These are phyloP conservation scores for Stenurella melanura DNA, from an alignment of 2,888 invertebrate genomes.

Conservation along the genomic window DNA sequence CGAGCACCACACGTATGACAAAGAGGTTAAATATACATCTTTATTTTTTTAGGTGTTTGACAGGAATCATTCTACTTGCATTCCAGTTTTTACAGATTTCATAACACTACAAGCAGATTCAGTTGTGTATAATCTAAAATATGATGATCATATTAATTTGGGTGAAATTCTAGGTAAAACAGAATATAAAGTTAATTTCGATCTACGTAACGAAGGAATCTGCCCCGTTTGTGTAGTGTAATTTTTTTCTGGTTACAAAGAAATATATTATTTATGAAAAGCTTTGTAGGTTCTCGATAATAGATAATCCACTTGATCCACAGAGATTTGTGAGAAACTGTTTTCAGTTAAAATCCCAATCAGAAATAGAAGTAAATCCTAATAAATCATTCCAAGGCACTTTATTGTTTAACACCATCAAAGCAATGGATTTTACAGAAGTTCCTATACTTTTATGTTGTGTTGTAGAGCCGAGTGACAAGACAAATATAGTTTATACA, in stretches of 20 bases:
- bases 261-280: constrained; percentile 15
- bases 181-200: constrained; percentile 73
- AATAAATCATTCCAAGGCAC: constrained; percentile 55
- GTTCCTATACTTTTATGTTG: constrained; percentile 64
- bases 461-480: constrained; percentile 62
- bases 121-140: constrained; percentile 77
- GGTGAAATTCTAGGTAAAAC: constrained; percentile 78
- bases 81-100: constrained; percentile 51
- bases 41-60: constrained; percentile 46
- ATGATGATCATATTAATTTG: constrained; percentile 72
- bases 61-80: constrained; percentile 35
- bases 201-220: constrained; percentile 77
- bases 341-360: constrained; percentile 54
- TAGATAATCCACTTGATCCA: constrained; percentile 37
- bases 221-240: constrained; percentile 65
- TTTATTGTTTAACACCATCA: constrained; percentile 61
- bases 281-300: constrained; percentile 56
- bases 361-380: constrained; percentile 47
- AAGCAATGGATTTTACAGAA: constrained; percentile 60
- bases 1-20: too few species aligned
- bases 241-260: constrained; percentile 13
- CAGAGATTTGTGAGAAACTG: constrained; percentile 42
- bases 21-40: too few species aligned
- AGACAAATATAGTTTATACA: constrained; percentile 60
- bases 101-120: constrained; percentile 74